A percentile compares a stretch with the other conserved stretches of the same genome.
Evolutionary conservation across 2,113 vertebrate genomes (phyloP).

Genomic region (Microcebus griseorufus): DNA sequence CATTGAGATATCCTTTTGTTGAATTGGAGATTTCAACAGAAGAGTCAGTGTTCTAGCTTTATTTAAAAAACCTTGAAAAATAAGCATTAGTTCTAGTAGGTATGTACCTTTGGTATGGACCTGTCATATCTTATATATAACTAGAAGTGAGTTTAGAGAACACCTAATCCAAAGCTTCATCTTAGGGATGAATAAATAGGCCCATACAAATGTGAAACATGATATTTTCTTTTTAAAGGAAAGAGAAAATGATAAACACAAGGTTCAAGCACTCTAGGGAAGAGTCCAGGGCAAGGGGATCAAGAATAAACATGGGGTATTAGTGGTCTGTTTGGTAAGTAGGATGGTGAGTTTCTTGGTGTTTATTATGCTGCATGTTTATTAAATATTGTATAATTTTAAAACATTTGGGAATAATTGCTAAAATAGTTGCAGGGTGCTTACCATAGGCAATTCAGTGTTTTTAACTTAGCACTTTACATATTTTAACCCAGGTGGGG

Average conservation of each 20-base stretch:
- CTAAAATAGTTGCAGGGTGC: not conserved
- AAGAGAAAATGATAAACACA: conserved; percentile 1
- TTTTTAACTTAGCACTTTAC: not conserved
- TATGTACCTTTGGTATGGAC: not conserved
- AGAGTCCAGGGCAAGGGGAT: not conserved
- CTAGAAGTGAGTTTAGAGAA: conserved; percentile 7
- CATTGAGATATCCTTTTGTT: conserved; percentile 23
- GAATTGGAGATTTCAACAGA: conserved; percentile 15
- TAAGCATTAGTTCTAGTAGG: not conserved
- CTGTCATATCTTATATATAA: not conserved
- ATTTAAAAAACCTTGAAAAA: conserved; percentile 26
- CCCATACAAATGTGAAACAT: not conserved
- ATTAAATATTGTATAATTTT: conserved; percentile 23
- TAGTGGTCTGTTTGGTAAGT: conserved; percentile 9
- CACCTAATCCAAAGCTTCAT: conserved; percentile 1
- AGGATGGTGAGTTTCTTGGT: not conserved
- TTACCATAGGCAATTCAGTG: not conserved
- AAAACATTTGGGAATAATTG: conserved; percentile 21
- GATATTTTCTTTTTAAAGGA: not conserved
- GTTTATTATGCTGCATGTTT: not conserved
- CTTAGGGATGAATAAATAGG: not conserved
- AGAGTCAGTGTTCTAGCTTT: conserved; percentile 7
- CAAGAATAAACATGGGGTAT: not conserved
- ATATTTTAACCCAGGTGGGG: not conserved
- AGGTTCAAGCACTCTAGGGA: not conserved